Conservation (phyloP, 2,888 invertebrate species). For the Dimorphilus gyrociliatus region DNA sequence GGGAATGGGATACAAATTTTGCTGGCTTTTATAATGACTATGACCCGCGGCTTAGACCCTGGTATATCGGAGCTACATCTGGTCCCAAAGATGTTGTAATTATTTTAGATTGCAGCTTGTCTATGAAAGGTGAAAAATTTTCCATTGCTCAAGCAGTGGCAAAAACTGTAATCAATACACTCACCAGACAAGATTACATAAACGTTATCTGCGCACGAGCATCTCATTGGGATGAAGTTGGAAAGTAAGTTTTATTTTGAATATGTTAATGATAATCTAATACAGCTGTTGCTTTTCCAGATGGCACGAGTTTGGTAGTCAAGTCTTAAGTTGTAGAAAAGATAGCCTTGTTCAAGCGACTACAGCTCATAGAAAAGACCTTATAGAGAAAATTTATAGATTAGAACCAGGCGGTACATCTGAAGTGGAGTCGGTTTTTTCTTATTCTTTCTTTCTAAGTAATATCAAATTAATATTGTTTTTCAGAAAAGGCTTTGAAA, state of each 20-base stretch:
- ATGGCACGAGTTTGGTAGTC: conserved; percentile 31
- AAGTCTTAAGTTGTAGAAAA: conserved; percentile 34
- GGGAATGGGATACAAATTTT: conserved; percentile 39
- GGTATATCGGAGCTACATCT: conserved; percentile 39
- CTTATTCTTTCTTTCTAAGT: not conserved
- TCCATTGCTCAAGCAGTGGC: conserved; percentile 36
- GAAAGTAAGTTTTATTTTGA: conserved; percentile 26
- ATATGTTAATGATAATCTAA: not conserved
- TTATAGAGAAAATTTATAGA: conserved; percentile 34
- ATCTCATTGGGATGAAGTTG: conserved; percentile 39
- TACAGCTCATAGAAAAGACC: conserved; percentile 35
- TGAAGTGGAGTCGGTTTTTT: conserved; percentile 31
- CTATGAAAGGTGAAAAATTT: conserved; percentile 37
- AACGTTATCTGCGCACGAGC: conserved; percentile 38
- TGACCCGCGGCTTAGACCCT: conserved; percentile 35
- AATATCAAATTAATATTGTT: conserved; percentile 1
- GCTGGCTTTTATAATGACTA: conserved; percentile 39
- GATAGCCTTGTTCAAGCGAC: conserved; percentile 36
- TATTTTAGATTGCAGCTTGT: conserved; percentile 37
- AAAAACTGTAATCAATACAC: conserved; percentile 36
- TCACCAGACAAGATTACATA: conserved; percentile 38
- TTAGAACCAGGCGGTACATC: conserved; percentile 37
- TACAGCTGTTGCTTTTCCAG: conserved; percentile 11
- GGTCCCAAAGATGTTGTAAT: conserved; percentile 39
- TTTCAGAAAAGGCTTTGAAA: conserved; percentile 31